Evolutionary conservation across 2,113 vertebrate species (phyloP), one percentile per base, ranked within the genome.

Genomic region (Myrmophylax atrothorax): DNA sequence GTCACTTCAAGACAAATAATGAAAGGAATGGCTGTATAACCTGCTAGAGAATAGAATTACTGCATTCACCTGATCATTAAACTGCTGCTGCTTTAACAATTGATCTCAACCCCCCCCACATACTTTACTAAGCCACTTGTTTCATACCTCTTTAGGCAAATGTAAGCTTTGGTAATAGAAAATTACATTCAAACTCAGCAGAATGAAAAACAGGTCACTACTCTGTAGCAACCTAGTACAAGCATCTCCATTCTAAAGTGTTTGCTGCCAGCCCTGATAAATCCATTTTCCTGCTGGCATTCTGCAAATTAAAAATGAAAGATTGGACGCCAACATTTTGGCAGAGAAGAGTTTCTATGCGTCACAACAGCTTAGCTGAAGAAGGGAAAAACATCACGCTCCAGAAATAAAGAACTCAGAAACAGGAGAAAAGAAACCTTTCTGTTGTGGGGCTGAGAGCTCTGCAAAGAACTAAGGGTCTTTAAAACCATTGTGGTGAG

Each of bases 291-390:
- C 50, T 90, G 79, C 28, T 94, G 75, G 80, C 35, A 90, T 87
- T 81, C 68, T 78, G 47, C 25, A 52, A 60, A 91, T 78, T 75
- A 84, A 84, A 94, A 91, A 87, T 59, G 66, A 89, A 92, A 79
- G 46, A 78, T 0, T 14, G 14, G 59, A 60, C 0, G 0, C 42
- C 89, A 89, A 84, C 24, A 52, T 55, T 91, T 70, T 60, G 47
- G 52, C 72, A 89, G 80, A 60, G 15, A 52, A 84, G 56, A 16
- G 31, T 81, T 91, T 84, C 20, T 63, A 52, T 66, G 33, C 29
- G 37, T 72, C 50, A 35, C 6, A 64, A 67, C 42, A 92, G 26
- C 52, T 91, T 72, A 76, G 35, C 0, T 78, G 44, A 64, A 81
- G 66, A 82, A 60, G 24, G 13, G 31, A 69, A 81, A 83, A 84